phyloP scores from a whole-genome alignment of 92 coral and sea anemone genomes.

The Parazoanthus atlanticus region DNA sequence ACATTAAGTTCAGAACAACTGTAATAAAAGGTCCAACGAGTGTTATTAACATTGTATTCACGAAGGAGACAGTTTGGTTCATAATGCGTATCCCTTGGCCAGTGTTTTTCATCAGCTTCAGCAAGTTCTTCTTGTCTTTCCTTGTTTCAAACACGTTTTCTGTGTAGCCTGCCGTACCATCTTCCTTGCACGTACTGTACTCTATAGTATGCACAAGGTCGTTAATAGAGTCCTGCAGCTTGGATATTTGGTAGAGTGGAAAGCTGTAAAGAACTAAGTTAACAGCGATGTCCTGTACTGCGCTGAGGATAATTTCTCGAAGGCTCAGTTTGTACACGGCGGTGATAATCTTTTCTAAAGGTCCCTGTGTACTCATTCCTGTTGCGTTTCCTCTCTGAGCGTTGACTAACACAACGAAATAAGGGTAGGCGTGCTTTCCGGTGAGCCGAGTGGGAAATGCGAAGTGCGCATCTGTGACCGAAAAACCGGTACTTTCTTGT shows the following conservation, averaged over 20 bases:
- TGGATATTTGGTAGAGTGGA: constrained; percentile 47
- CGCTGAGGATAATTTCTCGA: constrained; percentile 33
- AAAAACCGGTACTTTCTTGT: background rate
- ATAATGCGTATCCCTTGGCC: constrained; percentile 32
- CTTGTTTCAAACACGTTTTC: constrained; percentile 22
- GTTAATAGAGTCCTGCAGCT: constrained; percentile 16
- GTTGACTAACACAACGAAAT: background rate
- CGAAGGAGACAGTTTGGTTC: constrained; percentile 38
- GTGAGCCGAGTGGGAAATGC: constrained; percentile 12
- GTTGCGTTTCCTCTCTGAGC: background rate
- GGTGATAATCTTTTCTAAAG: constrained; percentile 1
- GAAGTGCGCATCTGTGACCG: background rate
- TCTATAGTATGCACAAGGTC: constrained; percentile 25
- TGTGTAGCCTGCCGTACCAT: background rate
- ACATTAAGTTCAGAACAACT: constrained; percentile 44
- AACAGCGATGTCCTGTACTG: constrained; percentile 42
- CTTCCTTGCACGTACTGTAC: constrained; percentile 15
- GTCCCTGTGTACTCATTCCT: too few relatives aligned
- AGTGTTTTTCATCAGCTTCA: background rate
- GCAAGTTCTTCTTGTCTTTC: constrained; percentile 30
- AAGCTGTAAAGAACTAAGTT: constrained; percentile 40
- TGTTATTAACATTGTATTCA: constrained; percentile 39
- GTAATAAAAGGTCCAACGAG: constrained; percentile 40
- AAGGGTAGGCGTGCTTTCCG: constrained; percentile 23
- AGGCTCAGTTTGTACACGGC: constrained; percentile 35